Evolutionary conservation across 2,113 vertebrate genomes (phyloP), one percentile per base, ranked within the genome.

Genomic region (Sinocyclocheilus maitianheensis): DNA sequence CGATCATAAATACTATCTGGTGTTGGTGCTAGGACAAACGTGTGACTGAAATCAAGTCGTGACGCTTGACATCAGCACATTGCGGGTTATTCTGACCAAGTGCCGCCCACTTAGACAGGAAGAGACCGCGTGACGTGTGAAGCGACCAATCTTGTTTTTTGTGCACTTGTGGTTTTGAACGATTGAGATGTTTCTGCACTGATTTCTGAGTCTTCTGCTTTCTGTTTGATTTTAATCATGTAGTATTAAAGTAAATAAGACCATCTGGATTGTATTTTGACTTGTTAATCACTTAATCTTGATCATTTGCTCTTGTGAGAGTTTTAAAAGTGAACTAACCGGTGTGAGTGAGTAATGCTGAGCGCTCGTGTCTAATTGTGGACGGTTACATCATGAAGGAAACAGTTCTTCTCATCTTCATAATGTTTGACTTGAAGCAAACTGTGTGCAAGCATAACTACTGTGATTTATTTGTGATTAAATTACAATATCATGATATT

Each of bases 91-190:
- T 76, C n/a, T 48, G 13, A 24, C 13, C 5, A 58, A 77, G 76
- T 11, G 9, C 76, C 48, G 9, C 76, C 76, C 51, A 78, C 74
- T 77, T 18, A 51, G 46, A 77, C 74, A 26, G 74, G n/a, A 48
- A 76, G 67, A 40, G 67, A 37, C 37, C 37, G 2, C 22, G 9
- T 40, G 77, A 62, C 22, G n/a, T 4, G 12, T 14, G 2, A 63
- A 63, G 37, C 12, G 37, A 24, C 34, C 55, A 80, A 63, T 62
- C 34, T 43, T 74, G 37, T 24, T 79, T 62, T n/a, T 9, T 60
- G 34, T 22, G 34, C 5, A 1, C 6, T 67, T 67, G 71, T 43
- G 22, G 20, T 46, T 67, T 85, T 53, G 8, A 53, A 77, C 22
- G 34, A 55, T 18, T 37, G 3, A 40, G 34, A 43, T 72, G 37